Evolutionary conservation across 2,797 vertebrate species (phyloP).

Genomic region (Chloroceryle amazona): DNA sequence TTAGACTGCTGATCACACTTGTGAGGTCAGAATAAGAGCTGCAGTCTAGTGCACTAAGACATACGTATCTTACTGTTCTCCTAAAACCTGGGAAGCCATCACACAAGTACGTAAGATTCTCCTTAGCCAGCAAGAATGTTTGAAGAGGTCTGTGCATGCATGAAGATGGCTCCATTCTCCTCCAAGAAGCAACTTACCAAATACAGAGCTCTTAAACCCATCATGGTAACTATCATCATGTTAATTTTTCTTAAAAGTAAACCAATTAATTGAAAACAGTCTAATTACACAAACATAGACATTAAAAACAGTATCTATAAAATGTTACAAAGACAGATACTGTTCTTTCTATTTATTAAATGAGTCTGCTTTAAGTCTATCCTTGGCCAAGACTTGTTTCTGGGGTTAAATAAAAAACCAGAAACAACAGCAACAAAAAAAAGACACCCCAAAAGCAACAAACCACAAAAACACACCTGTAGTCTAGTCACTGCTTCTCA

Average conservation of each 20-base stretch:
- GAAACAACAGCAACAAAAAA: background rate
- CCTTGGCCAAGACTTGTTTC: background rate
- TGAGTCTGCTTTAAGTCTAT: background rate
- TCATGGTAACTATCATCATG: background rate
- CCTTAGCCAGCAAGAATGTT: background rate
- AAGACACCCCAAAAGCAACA: no score
- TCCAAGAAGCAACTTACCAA: background rate
- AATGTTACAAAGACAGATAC: background rate
- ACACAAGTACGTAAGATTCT: background rate
- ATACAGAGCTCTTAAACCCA: background rate
- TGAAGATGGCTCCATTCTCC: background rate
- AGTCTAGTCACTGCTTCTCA: background rate
- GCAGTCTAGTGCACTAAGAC: background rate
- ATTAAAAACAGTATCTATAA: background rate
- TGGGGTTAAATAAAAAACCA: background rate
- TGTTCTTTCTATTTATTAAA: background rate
- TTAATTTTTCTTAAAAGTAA: background rate
- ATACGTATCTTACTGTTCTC: background rate
- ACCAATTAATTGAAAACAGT: background rate
- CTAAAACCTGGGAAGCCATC: background rate
- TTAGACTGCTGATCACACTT: background rate
- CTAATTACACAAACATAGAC: background rate
- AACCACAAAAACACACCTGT: background rate
- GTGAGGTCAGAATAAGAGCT: background rate
- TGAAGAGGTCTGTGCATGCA: background rate